Evolutionary conservation across 2,888 invertebrate species (phyloP).

Genomic region (Drosophila nr. perissopoda): DNA sequence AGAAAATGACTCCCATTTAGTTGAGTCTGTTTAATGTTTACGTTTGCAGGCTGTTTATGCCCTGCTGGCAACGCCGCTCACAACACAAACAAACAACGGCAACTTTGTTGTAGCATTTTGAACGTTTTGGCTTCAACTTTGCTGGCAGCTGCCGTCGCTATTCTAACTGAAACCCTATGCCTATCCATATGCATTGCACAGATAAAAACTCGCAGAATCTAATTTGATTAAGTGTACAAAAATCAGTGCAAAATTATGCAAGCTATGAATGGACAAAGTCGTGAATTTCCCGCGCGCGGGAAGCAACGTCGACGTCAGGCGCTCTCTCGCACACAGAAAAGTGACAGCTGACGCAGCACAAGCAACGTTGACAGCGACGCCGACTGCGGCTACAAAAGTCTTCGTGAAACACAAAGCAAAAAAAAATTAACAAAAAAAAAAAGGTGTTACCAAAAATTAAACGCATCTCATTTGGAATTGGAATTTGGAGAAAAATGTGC

Average conservation of each 20-base stretch:
- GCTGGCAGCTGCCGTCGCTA: slow-evolving; percentile 26
- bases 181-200: slow-evolving; percentile 44
- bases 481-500: slow-evolving; percentile 8
- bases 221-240: slow-evolving; percentile 64
- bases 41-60: slow-evolving; percentile 10
- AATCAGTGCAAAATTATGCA: slow-evolving; percentile 60
- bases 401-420: slow-evolving; percentile 38
- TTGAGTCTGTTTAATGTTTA: slow-evolving; percentile 44
- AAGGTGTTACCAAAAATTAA: slow-evolving; percentile 20
- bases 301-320: slow-evolving; percentile 62
- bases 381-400: slow-evolving; percentile 13
- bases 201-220: slow-evolving; percentile 70
- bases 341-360: slow-evolving; percentile 66
- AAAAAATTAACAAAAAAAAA: slow-evolving; percentile 19
- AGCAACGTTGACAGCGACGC: slow-evolving; percentile 40
- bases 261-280: slow-evolving; percentile 70
- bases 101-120: slow-evolving; percentile 66
- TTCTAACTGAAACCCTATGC: slow-evolving; percentile 67
- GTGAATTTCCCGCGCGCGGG: slow-evolving; percentile 84
- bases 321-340: slow-evolving; percentile 20
- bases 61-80: slow-evolving; percentile 69
- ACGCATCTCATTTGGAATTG: slow-evolving; percentile 28
- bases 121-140: slow-evolving; percentile 75
- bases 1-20: slow-evolving; percentile 14
- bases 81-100: slow-evolving; percentile 65